phyloP scores from a whole-genome alignment of 2,113 vertebrate species.

The Morone chrysops region DNA sequence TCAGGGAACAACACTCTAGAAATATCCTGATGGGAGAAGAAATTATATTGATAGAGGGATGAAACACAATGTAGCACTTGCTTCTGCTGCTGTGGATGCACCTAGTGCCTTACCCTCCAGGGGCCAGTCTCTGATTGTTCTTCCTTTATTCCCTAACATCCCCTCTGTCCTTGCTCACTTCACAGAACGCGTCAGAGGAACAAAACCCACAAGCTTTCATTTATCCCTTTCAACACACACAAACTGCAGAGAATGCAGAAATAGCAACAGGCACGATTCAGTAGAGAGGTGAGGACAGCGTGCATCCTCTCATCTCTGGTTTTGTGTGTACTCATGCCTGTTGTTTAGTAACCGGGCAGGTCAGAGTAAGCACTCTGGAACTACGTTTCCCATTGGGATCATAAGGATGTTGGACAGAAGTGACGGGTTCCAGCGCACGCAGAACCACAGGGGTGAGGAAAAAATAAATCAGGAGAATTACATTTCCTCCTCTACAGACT shows the following conservation, averaged over 20 bases:
- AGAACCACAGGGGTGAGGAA: conserved; percentile 41
- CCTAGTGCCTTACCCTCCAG: conserved; percentile 18
- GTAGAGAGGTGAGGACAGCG: conserved; percentile 21
- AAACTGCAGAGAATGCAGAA: conserved; percentile 16
- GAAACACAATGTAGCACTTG: conserved; percentile 36
- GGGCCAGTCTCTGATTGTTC: conserved; percentile 7
- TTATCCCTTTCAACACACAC: conserved; percentile 24
- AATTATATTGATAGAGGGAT: conserved; percentile 32
- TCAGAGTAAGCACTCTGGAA: conserved; percentile 32
- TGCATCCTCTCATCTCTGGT: conserved; percentile 23
- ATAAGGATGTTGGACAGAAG: conserved; percentile 48
- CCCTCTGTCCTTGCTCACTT: neutral
- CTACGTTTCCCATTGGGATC: conserved; percentile 68
- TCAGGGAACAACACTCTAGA: conserved; percentile 51
- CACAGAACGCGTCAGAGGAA: conserved; percentile 16
- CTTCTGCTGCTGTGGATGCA: conserved; percentile 37
- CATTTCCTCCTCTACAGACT: conserved; percentile 23
- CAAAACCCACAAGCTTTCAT: conserved; percentile 15
- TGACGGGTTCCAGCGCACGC: conserved; percentile 45
- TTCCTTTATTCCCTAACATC: neutral
- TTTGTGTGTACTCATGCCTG: conserved; percentile 24
- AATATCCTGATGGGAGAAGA: conserved; percentile 25
- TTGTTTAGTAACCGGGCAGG: conserved; percentile 12
- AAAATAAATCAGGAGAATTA: conserved; percentile 10
- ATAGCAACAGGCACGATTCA: neutral